phyloP scores from a whole-genome alignment of 2,888 invertebrate species.

The Cremastinae sp. region DNA sequence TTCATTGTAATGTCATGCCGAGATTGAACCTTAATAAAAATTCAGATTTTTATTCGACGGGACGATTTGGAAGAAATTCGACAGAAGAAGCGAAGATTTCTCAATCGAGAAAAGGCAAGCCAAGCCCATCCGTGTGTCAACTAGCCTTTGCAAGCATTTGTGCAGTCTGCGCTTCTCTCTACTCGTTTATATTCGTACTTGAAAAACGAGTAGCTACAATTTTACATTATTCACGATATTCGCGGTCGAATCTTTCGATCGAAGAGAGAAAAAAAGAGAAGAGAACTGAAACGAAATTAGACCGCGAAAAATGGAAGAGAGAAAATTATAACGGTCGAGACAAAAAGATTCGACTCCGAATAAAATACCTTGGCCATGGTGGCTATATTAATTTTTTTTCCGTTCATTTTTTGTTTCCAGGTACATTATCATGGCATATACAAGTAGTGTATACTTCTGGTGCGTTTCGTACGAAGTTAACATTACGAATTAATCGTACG shows the following conservation, averaged over 20 bases:
- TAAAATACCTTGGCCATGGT: constrained; percentile 58
- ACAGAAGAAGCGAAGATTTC: constrained; percentile 9
- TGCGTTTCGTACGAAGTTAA: constrained; percentile 49
- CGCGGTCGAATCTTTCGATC: constrained; percentile 19
- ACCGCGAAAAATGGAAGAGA: background rate
- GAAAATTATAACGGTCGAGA: background rate
- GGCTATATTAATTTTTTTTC: constrained; percentile 48
- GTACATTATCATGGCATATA: constrained; percentile 48
- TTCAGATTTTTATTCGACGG: background rate
- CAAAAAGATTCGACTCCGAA: constrained; percentile 37
- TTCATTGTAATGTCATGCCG: too few species aligned
- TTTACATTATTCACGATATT: constrained; percentile 28
- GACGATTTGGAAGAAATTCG: background rate
- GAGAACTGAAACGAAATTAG: background rate
- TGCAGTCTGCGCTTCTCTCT: constrained; percentile 22
- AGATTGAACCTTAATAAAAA: background rate
- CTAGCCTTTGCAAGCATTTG: constrained; percentile 47
- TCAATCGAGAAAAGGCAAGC: constrained; percentile 59
- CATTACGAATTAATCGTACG: constrained; percentile 38
- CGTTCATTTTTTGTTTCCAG: constrained; percentile 42
- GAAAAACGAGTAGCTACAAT: constrained; percentile 52
- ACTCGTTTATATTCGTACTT: constrained; percentile 5
- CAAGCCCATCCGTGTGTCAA: constrained; percentile 57
- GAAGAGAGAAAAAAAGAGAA: background rate
- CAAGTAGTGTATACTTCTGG: constrained; percentile 52